phyloP scores from a whole-genome alignment of 2,113 vertebrate species.

The Heterochromis multidens region DNA sequence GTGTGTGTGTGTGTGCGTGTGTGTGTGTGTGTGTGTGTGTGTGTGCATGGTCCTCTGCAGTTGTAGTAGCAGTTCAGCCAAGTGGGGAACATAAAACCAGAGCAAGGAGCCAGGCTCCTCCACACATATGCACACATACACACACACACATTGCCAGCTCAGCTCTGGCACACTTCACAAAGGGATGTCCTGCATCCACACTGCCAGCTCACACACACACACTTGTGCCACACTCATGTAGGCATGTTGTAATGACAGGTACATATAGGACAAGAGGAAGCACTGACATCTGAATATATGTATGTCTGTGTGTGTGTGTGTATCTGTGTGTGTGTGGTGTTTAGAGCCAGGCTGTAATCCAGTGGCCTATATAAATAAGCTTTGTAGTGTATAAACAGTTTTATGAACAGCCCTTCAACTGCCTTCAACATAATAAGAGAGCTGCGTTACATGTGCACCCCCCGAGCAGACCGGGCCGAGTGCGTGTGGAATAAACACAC shows the following conservation, averaged over 20 bases:
- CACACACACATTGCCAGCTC: conserved; percentile 72
- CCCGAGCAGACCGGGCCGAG: background rate
- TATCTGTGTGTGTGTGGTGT: conserved; percentile 20
- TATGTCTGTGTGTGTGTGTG: background rate
- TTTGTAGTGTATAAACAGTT: conserved; percentile 79
- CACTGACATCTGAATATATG: background rate
- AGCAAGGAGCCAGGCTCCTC: conserved; percentile 76
- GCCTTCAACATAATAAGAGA: conserved; percentile 70
- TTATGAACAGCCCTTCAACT: conserved; percentile 72
- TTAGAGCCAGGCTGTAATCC: conserved; percentile 77
- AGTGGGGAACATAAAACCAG: conserved; percentile 85
- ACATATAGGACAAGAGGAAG: background rate
- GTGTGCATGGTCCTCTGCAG: conserved; percentile 50
- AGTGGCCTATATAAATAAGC: conserved; percentile 76
- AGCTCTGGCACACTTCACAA: conserved; percentile 79
- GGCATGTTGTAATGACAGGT: conserved; percentile 54
- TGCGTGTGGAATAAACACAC: conserved; percentile 30
- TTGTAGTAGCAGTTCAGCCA: conserved; percentile 82
- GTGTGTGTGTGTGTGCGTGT: background rate
- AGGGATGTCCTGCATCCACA: conserved; percentile 81
- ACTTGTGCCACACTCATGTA: background rate
- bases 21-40: conserved; percentile 14
- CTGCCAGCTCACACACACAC: conserved; percentile 69
- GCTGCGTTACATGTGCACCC: conserved; percentile 57
- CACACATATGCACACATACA: conserved; percentile 35